Base-by-base conservation (phyloP, 2,113 vertebrate genomes). In the Microtus pennsylvanicus region DNA sequence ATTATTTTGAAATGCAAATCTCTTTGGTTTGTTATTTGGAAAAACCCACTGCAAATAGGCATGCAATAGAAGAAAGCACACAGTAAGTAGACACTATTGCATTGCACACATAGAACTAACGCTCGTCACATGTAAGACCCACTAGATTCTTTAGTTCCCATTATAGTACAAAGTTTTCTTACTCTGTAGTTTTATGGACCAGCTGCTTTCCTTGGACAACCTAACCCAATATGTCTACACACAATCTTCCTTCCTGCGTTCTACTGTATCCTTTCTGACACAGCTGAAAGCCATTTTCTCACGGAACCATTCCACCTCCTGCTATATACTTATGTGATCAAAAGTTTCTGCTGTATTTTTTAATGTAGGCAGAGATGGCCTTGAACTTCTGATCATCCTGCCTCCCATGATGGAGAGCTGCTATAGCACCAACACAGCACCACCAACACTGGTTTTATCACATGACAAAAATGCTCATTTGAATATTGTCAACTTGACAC, bases 1-100 rank as follows among this genome's bases (percentile, higher is more conserved):
- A 55, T 26, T 91, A 76, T 83, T 96, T 83, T 95, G 38, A 92
- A 96, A 45, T 35, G 3, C 26, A 93, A 94, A 93, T 85, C 10
- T 30, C 9, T 65, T 87, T 69, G 78, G 21, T 38, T 89, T 85
- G 80, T 70, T 7, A 86, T 47, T 91, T 90, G 72, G 30, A 92
- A 94, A 94, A 92, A 12, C 38, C 30, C 19, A 65, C 12, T 30
- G 26, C 47, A 89, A 85, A 92, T 19, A 89, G 69, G 89, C 8
- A 26, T 11, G 88, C 38, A 69, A 33, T 76, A 90, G 45, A 55
- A 93, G 94, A 82, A 63, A 35, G 8, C 47, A 82, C 47, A 38
- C 28, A 52, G 58, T 50, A 81, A 75, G 38, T 16, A 55, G 26
- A 7, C n/a, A 38, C 8, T 52, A 47, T 67, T 78, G 21, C 26